Evolutionary conservation across 2,888 invertebrate species (phyloP), one percentile per base, ranked within the genome.

Genomic region (Protodeltote pygarga): DNA sequence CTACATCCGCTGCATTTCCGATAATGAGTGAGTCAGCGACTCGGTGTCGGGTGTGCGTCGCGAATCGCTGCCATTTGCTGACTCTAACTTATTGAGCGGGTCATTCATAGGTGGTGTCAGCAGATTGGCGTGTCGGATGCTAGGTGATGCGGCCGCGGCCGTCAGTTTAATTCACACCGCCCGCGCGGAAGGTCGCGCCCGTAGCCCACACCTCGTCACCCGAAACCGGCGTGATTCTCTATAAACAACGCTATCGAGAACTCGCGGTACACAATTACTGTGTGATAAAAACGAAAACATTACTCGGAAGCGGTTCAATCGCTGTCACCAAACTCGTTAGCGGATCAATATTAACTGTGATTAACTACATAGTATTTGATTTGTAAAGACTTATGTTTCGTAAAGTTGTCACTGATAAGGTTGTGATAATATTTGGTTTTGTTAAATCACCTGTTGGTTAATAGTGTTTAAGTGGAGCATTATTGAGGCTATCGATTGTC

Each of bases 1-100:
- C 72, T 65, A 79, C 89, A 87, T 91, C 91, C 91, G 89, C 67
- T 81, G 82, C 81, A 73, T 77, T 87, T 85, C 85, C 86, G 89
- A 91, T 91, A 90, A 85, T 68, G 77, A 21, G 75, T 91, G 92
- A 91, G 68, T 91, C 91, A 91, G 74, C 65, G 53, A 58, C 54
- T 44, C 44, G 59, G 66, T 58, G 52, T 71, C 58, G 61, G 42
- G 40, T 60, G 49, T 49, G 50, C 54, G 50, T 25, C 52, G 60
- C 50, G 34, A 47, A 41, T 42, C 46, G 55, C 48, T 62, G 44
- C 42, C 67, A 65, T 65, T 71, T 68, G 81, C 79, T 81, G 79
- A 81, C 78, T 79, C 65, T 60, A 58, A 71, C 71, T 52, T 66
- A 59, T 64, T 59, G 72, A 40, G 50, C 75, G 75, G 76, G 75